Evolutionary conservation across 2,888 invertebrate genomes (phyloP), one percentile per base, ranked within the genome.

Genomic region (Marronus borbonicus): DNA sequence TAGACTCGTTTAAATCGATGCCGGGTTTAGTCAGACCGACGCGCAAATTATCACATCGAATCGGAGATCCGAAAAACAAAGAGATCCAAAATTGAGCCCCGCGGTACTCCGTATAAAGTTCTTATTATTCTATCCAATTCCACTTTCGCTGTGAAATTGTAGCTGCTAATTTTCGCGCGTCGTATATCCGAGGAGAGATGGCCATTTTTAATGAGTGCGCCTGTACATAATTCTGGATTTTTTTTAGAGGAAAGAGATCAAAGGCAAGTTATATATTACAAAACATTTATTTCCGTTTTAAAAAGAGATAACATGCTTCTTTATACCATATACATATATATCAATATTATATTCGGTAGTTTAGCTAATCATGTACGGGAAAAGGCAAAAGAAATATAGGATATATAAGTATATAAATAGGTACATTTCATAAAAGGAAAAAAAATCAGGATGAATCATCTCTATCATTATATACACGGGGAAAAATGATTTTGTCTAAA

Each of bases 261-360:
- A 28, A 28, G 5, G 31, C 62, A 28, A 62, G 14, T 24, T 62
- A 55, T 55, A 68, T 68, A 68, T 68, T 68, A 68, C 68, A 68
- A 68, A 68, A 68, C 68, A 68, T 68, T 68, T 68, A 68, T 50
- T 68, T 68, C 68, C 68, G 50, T 49, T 39, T 68, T 50, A 68
- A 68, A 68, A 68, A 50, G 50, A 68, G 50, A 68, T 50, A 50
- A 50, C 68, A 68, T 68, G 68, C 68, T 68, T 49, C 14, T 55
- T 55, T 20, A 55, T 68, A 62, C 24, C 62, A 31, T 62, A 62
- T 62, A 20, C 20, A 55, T 17, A 17, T 17, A 55, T 17, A 55
- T 55, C n/a, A 3, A 20, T 62, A 62, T 28, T 24, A 62, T 62
- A 62, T 31, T 62, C 62, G 62, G 62, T 62, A 62, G 31, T 62